phyloP scores from a whole-genome alignment of 2,797 vertebrate species.

The Tachyglossus aculeatus region DNA sequence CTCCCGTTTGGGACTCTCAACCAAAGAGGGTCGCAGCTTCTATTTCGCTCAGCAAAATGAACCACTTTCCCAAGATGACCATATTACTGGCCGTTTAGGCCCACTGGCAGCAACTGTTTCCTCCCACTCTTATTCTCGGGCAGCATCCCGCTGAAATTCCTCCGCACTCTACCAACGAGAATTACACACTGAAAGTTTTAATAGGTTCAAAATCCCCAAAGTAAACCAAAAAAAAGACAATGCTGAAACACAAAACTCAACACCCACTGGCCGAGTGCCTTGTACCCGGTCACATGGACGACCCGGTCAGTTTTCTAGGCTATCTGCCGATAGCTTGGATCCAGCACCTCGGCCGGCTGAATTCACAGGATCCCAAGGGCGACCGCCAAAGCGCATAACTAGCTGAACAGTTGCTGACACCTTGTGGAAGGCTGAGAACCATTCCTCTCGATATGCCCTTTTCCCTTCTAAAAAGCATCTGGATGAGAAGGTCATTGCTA shows the following conservation, averaged over 20 bases:
- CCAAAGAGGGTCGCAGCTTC: too few species aligned
- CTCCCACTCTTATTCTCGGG: too few species aligned
- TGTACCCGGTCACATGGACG: background rate
- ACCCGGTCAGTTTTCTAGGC: background rate
- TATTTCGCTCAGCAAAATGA: too few species aligned
- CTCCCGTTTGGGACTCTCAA: too few species aligned
- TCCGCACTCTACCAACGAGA: too few species aligned
- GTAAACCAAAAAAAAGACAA: constrained; percentile 11
- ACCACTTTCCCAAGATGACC: too few species aligned
- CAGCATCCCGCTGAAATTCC: too few species aligned
- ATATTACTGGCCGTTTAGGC: too few species aligned
- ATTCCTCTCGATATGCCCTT: constrained; percentile 3
- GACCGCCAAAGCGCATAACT: background rate
- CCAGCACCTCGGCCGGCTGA: background rate
- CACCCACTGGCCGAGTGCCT: background rate
- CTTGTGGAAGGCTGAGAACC: background rate
- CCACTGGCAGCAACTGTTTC: too few species aligned
- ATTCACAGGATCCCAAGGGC: background rate
- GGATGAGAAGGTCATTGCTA: background rate
- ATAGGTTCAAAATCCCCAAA: too few species aligned
- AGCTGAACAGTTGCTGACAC: background rate
- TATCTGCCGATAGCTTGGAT: constrained; percentile 7
- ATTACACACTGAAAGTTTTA: too few species aligned
- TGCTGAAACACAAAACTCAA: background rate
- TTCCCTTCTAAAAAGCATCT: background rate